phyloP scores from a whole-genome alignment of 2,888 invertebrate genomes.

The Harpagoxenus sublaevis region DNA sequence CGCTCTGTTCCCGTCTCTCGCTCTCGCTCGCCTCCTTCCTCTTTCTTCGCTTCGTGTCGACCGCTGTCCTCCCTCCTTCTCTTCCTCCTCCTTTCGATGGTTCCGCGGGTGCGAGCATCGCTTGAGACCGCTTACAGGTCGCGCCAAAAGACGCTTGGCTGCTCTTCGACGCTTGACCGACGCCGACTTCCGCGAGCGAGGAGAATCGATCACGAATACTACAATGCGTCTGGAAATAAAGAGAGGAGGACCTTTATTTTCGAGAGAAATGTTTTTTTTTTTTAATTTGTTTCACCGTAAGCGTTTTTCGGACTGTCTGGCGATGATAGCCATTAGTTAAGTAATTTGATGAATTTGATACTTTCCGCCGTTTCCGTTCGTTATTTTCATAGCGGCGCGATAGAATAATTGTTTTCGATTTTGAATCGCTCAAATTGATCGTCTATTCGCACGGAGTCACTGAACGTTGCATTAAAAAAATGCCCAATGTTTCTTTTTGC shows the following conservation, averaged over 20 bases:
- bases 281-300: not conserved
- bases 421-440: conserved; percentile 40
- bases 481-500: conserved; percentile 29
- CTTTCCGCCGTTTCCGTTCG: conserved; percentile 2
- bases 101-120: conserved; percentile 52
- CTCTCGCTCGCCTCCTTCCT: conserved; percentile 50
- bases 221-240: not conserved
- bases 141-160: conserved; percentile 47
- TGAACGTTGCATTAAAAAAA: conserved; percentile 22
- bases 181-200: conserved; percentile 9
- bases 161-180: conserved; percentile 27
- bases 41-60: conserved; percentile 35
- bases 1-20: conserved; percentile 61
- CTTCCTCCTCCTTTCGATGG: not conserved
- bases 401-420: conserved; percentile 48
- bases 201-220: not conserved
- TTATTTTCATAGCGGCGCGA: conserved; percentile 33
- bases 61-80: conserved; percentile 8
- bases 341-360: conserved; percentile 34
- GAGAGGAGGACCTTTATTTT: not conserved
- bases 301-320: not conserved
- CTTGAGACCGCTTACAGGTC: conserved; percentile 51
- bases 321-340: conserved; percentile 1
- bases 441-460: conserved; percentile 27
- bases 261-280: not conserved